Base-by-base conservation (phyloP, 2,797 vertebrate genomes). In the Bucorvus abyssinicus region DNA sequence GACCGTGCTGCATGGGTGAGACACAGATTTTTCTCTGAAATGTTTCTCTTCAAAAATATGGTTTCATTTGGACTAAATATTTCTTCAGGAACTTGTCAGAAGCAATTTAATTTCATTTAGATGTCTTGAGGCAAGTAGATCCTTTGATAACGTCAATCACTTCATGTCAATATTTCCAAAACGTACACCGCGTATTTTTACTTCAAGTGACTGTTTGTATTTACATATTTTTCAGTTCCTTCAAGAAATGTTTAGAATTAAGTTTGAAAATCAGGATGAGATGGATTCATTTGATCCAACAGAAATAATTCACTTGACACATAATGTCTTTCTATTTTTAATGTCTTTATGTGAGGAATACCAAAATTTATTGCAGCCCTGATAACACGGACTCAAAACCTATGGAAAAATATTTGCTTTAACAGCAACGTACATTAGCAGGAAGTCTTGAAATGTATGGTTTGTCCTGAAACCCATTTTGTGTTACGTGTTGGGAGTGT, bases 101-200 rank as follows among this genome's bases (percentile, higher is more conserved):
- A 93, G 60, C 75, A 53, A 90, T 93, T 92, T 91, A 45, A 76
- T 96, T 93, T 77, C 63, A 64, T 57, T 45, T 71, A 50, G 55
- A 38, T 74, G 47, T 77, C 90, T 93, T 2, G 53, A 93, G 93
- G 95, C 94, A 87, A 83, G 90, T 83, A 95, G 83, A 94, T 97
- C 67, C 23, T 84, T 75, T 86, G 95, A 95, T 95, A 95, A 90
- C 4, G 52, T 90, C 95, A 89, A 21, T 94, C 89, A 93, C 26
- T 93, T 86, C 83, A 30, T 23, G 67, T 82, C 89, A 86, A 57
- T 84, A 74, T 93, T 89, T 94, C 81, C 63, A 75, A 65, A 95
- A 55, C 0, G 1, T 26, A 42, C 27, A 5, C 65, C 50, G 86
- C 73, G 79, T 76, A 57, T 61, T 94, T 96, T 79, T 71, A 65